Evolutionary conservation across 2,113 vertebrate genomes (phyloP).

Genomic region (Triplophysa tibetana): DNA sequence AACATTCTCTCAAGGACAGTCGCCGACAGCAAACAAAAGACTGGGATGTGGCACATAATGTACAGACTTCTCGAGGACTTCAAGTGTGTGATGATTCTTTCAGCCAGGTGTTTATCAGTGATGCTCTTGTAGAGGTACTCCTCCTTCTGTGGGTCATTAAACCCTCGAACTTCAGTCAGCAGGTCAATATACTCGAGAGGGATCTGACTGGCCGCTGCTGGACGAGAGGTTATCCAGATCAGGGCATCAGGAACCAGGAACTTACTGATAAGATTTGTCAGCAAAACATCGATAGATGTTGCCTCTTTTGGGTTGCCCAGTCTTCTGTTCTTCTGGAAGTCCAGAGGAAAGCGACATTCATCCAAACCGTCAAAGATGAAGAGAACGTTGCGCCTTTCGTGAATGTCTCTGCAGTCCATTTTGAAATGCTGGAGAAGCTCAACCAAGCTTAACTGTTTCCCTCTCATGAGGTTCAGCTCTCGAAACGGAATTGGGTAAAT

Average conservation of each 20-base stretch:
- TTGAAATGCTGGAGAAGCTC: slow-evolving; percentile 40
- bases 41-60: slow-evolving; percentile 54
- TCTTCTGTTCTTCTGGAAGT: slow-evolving; percentile 43
- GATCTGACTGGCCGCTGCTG: slow-evolving; percentile 46
- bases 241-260: slow-evolving; percentile 39
- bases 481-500: slow-evolving; percentile 47
- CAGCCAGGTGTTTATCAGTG: slow-evolving; percentile 36
- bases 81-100: slow-evolving; percentile 44
- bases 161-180: slow-evolving; percentile 48
- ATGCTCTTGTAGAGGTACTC: slow-evolving; percentile 49
- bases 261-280: slow-evolving; percentile 50
- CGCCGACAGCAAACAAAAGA: slow-evolving; percentile 47
- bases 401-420: slow-evolving; percentile 16
- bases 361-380: slow-evolving; percentile 46
- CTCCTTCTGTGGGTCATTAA: slow-evolving; percentile 49
- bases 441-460: slow-evolving; percentile 4
- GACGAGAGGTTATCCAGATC: slow-evolving; percentile 45
- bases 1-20: slow-evolving; percentile 42
- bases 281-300: slow-evolving; percentile 27
- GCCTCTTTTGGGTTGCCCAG: slow-evolving; percentile 1
- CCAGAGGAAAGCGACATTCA: slow-evolving; percentile 46
- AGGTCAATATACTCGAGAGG: slow-evolving; percentile 33
- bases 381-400: slow-evolving; percentile 12
- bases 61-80: slow-evolving; percentile 49
- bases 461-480: slow-evolving; percentile 46